Percentiles rank a stretch among this genome's conserved stretches.
Conservation (phyloP, 2,797 vertebrate species). For the Rhynchonycteris naso region DNA sequence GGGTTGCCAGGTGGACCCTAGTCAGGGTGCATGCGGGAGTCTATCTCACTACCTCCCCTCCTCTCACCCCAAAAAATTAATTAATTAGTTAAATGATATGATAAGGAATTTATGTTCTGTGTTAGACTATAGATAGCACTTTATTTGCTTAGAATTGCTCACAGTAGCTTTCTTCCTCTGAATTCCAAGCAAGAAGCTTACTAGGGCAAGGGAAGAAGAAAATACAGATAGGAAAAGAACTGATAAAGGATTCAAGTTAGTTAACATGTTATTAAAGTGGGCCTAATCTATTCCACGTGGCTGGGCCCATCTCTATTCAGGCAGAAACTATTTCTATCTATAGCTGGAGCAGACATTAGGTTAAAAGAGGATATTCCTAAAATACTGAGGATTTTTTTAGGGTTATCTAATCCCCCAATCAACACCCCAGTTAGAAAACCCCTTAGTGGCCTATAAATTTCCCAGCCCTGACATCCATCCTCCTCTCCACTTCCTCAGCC, state of each 20-base stretch:
- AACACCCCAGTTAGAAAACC: neutral
- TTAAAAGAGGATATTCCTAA: neutral
- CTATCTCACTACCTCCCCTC: no score
- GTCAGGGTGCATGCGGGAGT: no score
- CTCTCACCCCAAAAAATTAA: no score
- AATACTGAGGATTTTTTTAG: neutral
- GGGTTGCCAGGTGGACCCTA: no score
- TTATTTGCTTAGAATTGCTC: slow-evolving; percentile 34
- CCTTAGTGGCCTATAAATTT: neutral
- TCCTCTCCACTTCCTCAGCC: neutral
- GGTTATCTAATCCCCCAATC: neutral
- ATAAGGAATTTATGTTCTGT: neutral
- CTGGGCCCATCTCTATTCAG: neutral
- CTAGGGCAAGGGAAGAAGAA: neutral
- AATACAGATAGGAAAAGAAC: neutral
- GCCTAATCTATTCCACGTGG: neutral
- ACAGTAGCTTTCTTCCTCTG: slow-evolving; percentile 3
- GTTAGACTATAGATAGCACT: slow-evolving; percentile 4
- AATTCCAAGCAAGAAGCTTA: slow-evolving; percentile 7
- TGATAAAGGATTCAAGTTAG: neutral
- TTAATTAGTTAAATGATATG: neutral
- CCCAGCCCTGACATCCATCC: neutral
- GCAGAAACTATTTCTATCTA: neutral
- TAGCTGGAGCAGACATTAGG: neutral
- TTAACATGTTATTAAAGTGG: neutral